These are phyloP conservation scores for Coleophora deauratella DNA, from an alignment of 2,888 invertebrate species.

Conservation along the genomic window DNA sequence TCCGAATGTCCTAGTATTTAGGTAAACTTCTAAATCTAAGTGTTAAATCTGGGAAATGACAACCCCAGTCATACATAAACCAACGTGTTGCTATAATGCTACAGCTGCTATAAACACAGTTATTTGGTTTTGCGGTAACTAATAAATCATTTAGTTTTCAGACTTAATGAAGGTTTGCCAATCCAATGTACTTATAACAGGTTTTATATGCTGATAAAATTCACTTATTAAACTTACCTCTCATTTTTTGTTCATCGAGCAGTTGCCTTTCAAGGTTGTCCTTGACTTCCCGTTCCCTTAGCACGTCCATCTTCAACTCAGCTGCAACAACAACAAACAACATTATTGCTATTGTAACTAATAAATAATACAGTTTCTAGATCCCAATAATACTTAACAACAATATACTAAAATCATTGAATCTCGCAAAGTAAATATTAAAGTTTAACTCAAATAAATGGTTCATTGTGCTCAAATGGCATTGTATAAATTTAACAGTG, in stretches of 20 bases:
- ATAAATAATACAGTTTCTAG: conserved; percentile 9
- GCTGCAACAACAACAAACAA: conserved; percentile 78
- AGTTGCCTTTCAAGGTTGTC: conserved; percentile 95
- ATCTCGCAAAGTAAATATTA: conserved; percentile 26
- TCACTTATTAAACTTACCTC: conserved; percentile 80
- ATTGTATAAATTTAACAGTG: conserved; percentile 68
- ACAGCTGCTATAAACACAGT: too few relatives aligned
- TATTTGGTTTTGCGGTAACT: too few relatives aligned
- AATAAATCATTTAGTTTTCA: too few relatives aligned
- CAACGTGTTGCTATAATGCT: too few relatives aligned
- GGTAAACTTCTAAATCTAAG: too few relatives aligned
- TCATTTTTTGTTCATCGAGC: conserved; percentile 93
- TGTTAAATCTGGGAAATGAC: too few relatives aligned
- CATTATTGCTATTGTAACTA: neutral
- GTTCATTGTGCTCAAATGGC: conserved; percentile 54
- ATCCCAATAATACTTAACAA: conserved; percentile 29
- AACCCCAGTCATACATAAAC: too few relatives aligned
- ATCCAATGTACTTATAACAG: too few relatives aligned
- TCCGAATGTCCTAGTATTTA: too few relatives aligned
- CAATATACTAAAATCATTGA: conserved; percentile 10
- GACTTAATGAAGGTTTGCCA: too few relatives aligned
- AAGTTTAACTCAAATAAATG: conserved; percentile 51
- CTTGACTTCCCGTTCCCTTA: conserved; percentile 93
- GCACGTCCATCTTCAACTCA: conserved; percentile 96
- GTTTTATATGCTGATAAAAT: too few relatives aligned